A percentile compares a stretch with the other conserved stretches of the same genome.
Conservation (phyloP, 2,113 vertebrate genomes). For the Callopanchax toddi region DNA sequence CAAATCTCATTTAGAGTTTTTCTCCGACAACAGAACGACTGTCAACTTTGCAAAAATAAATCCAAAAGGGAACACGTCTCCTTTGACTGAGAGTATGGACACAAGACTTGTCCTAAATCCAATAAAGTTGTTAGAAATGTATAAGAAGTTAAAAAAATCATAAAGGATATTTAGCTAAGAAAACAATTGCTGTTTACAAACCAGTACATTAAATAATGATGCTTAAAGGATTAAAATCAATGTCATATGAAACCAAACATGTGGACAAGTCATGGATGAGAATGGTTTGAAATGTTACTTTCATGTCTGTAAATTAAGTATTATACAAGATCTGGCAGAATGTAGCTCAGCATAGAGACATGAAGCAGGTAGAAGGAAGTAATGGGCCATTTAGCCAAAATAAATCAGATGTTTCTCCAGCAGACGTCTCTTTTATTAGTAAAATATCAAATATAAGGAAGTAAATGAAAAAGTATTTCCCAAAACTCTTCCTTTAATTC, state of each 20-base stretch:
- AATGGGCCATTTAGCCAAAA: too few relatives aligned
- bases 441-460: neutral
- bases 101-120: too few relatives aligned
- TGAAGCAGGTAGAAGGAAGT: neutral
- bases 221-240: neutral
- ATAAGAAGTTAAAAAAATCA: too few relatives aligned
- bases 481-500: conserved; percentile 14
- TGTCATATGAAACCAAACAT: neutral
- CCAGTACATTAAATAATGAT: neutral
- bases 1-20: neutral
- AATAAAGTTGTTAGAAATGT: too few relatives aligned
- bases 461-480: neutral
- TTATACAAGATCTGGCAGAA: neutral
- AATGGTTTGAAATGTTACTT: neutral
- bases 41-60: too few relatives aligned
- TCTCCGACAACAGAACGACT: neutral
- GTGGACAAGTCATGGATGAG: neutral
- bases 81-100: neutral
- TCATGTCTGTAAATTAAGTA: neutral
- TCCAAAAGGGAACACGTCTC: neutral
- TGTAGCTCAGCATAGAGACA: neutral
- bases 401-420: too few relatives aligned
- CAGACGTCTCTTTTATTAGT: too few relatives aligned
- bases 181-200: too few relatives aligned
- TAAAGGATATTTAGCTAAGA: too few relatives aligned